Evolutionary conservation across 2,888 invertebrate genomes (phyloP), one percentile per base, ranked within the genome.

Genomic region (Hydraecia micacea): DNA sequence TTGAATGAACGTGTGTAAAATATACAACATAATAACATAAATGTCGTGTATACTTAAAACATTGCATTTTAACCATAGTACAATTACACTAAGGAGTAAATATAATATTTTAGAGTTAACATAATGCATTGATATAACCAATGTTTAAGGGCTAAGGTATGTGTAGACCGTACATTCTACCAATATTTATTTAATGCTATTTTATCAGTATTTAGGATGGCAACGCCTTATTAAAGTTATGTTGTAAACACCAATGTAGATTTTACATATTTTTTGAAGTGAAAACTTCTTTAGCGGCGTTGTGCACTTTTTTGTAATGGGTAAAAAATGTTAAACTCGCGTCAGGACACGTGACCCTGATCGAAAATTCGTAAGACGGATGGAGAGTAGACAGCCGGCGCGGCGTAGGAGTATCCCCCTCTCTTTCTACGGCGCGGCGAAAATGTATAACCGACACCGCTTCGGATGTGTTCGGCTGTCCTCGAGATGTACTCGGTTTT

Each of bases 11-110:
- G 1, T 32, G 7, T 75, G 46, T 76, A 75, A 28, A 80, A 62
- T 75, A 49, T 60, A 81, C 79, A 81, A 79, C 28, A 60, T 46
- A 28, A 32, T 73, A 73, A 69, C 39, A 46, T 67, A 55, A 65
- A 67, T 78, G 58, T 73, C 32, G 65, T 71, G 62, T 75, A 84
- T 67, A 60, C 13, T 60, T 74, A 60, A 66, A 71, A 65, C 60
- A 72, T 62, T 80, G 39, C n/a, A 70, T 69, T 71, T 32, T 39
- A 85, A 84, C 70, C 28, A 15, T 62, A 63, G 58, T 81, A 84
- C 28, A 85, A 82, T 78, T 85, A 85, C 13, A 65, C 71, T 81
- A 85, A 58, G 7, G 55, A 62, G n/a, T 84, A 84, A 52, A 75
- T 58, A 85, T 79, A 71, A 25, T 66, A 63, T 66, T 52, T 60